phyloP scores from a whole-genome alignment of 1,140 invertebrate species.

The Anoplolepis gracilipes region DNA sequence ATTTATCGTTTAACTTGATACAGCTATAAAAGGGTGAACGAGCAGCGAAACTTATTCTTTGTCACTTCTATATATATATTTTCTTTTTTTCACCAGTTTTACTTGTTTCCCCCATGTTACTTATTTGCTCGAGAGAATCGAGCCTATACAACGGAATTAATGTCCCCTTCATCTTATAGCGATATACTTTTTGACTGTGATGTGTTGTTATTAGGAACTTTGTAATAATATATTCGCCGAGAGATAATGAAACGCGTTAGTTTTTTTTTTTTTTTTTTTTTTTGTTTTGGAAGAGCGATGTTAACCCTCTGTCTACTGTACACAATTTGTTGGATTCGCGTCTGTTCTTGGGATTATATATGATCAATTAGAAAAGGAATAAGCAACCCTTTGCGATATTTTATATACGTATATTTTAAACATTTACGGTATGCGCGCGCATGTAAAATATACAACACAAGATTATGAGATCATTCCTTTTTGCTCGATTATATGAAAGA shows the following conservation, averaged over 20 bases:
- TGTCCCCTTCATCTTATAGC: conserved; percentile 62
- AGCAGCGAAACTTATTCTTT: conserved; percentile 21
- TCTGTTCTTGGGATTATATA: background rate
- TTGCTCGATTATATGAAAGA: background rate
- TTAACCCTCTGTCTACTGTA: conserved; percentile 24
- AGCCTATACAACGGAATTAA: background rate
- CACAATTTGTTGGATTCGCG: background rate
- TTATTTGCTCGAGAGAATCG: conserved; percentile 25
- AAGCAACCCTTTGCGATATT: background rate
- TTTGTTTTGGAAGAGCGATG: background rate
- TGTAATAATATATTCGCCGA: conserved; percentile 61
- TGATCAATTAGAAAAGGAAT: background rate
- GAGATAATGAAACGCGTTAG: conserved; percentile 31
- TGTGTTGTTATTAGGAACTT: conserved; percentile 75
- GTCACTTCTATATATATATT: background rate
- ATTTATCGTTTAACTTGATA: background rate
- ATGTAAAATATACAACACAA: background rate
- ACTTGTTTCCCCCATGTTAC: background rate
- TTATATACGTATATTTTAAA: too few species aligned
- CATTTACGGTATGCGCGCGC: too few species aligned
- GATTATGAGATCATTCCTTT: background rate
- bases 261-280: background rate
- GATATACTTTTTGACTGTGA: conserved; percentile 76
- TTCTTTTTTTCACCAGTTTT: background rate
- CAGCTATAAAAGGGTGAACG: background rate